A percentile compares a stretch with the other conserved stretches of the same genome.
Evolutionary conservation across 2,797 vertebrate species (phyloP).

Genomic region (Thalassophryne amazonica): DNA sequence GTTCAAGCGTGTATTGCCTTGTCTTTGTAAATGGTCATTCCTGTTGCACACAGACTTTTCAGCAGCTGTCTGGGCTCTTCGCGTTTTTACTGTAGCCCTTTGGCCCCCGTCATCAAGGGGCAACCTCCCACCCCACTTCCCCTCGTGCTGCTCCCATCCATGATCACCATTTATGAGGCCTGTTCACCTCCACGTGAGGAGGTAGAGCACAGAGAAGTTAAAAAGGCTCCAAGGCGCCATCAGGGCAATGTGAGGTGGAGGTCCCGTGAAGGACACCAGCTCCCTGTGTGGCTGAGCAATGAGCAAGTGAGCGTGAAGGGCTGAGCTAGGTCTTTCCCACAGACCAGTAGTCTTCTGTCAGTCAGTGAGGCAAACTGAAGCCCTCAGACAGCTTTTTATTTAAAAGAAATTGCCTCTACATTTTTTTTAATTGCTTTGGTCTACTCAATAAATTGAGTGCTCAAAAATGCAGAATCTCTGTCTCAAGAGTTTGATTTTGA

Average conservation of each 20-base stretch:
- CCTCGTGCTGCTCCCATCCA: conserved; percentile 41
- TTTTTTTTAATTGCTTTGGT: background rate
- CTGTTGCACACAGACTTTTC: conserved; percentile 38
- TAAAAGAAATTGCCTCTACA: conserved; percentile 1
- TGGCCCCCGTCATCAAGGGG: conserved; percentile 40
- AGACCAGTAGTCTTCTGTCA: conserved; percentile 51
- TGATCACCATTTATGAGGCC: conserved; percentile 69
- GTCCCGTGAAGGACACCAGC: conserved; percentile 73
- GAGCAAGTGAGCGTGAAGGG: conserved; percentile 75
- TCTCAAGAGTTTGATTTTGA: conserved; percentile 4
- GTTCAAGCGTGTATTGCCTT: background rate
- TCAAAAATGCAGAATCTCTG: background rate
- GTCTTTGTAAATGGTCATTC: conserved; percentile 22
- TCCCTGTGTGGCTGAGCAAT: conserved; percentile 74
- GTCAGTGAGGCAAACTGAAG: conserved; percentile 29
- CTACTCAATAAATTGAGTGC: background rate
- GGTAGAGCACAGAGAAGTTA: conserved; percentile 25
- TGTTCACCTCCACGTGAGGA: conserved; percentile 7
- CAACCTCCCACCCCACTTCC: too few species aligned
- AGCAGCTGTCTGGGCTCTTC: conserved; percentile 20
- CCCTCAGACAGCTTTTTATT: conserved; percentile 17
- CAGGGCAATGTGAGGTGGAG: conserved; percentile 64
- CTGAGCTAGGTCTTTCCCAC: conserved; percentile 69
- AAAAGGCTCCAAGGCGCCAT: conserved; percentile 43
- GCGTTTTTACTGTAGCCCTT: conserved; percentile 34